phyloP scores from a whole-genome alignment of 2,113 vertebrate species.

The Microtus pennsylvanicus region DNA sequence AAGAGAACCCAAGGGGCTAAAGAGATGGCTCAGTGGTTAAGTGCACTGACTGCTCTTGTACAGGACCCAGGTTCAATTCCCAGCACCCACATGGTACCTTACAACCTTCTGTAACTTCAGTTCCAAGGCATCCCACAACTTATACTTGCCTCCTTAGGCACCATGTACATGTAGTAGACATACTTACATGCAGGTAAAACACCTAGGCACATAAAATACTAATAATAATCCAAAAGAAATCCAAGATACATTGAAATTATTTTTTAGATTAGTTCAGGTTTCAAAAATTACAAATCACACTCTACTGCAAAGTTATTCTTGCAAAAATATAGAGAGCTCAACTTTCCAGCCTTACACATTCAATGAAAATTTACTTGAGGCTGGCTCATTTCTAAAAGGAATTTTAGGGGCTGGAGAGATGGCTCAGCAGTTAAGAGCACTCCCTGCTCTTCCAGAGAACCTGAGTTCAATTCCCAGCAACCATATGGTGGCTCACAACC shows the following conservation, averaged over 20 bases:
- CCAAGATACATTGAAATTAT: slow-evolving; percentile 43
- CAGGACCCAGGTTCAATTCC: background rate
- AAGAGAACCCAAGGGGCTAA: slow-evolving; percentile 17
- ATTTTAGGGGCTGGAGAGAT: background rate
- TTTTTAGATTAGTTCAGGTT: slow-evolving; percentile 47
- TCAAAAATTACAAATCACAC: slow-evolving; percentile 44
- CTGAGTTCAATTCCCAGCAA: no score
- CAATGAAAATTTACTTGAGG: slow-evolving; percentile 19
- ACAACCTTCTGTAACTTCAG: background rate
- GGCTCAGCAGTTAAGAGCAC: no score
- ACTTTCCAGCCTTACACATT: background rate
- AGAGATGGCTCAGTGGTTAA: background rate
- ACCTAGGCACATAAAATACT: background rate
- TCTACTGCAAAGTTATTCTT: slow-evolving; percentile 35
- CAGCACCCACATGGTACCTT: background rate
- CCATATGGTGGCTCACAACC: no score
- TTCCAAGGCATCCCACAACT: background rate
- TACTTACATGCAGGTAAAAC: background rate
- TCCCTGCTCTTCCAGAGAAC: no score
- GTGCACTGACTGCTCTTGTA: background rate
- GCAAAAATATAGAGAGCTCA: slow-evolving; percentile 33
- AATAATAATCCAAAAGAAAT: background rate
- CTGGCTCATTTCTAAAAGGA: slow-evolving; percentile 35
- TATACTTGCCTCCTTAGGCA: background rate
- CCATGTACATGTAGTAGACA: background rate